Evolutionary conservation across 2,888 invertebrate species (phyloP).

Genomic region (Tribolium freemani): DNA sequence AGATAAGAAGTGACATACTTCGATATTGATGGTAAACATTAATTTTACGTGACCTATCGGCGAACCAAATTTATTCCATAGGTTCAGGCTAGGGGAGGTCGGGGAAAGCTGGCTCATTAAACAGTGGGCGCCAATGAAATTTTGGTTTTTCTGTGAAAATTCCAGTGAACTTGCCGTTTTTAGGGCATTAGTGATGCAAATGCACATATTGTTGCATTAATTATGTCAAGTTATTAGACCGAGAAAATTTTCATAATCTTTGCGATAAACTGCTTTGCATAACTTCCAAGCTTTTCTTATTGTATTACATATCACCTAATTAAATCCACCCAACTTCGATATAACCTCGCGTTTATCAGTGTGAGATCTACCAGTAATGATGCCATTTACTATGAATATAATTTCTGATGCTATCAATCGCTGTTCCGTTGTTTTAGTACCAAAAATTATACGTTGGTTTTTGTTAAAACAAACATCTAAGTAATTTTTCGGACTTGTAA

Average conservation of each 20-base stretch:
- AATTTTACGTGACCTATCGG: neutral
- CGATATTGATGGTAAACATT: neutral
- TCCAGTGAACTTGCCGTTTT: neutral
- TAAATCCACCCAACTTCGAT: slow-evolving; percentile 48
- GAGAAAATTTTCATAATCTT: slow-evolving; percentile 55
- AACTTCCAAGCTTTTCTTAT: slow-evolving; percentile 51
- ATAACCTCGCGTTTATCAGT: slow-evolving; percentile 46
- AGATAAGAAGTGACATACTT: neutral
- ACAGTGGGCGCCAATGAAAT: no score
- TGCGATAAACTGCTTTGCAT: slow-evolving; percentile 50
- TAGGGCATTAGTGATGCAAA: slow-evolving; percentile 22
- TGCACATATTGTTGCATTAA: slow-evolving; percentile 32
- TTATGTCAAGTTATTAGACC: slow-evolving; percentile 52
- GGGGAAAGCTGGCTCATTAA: no score
- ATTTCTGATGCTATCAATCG: slow-evolving; percentile 19
- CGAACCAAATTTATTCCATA: neutral
- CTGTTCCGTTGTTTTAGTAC: slow-evolving; percentile 28
- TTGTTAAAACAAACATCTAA: slow-evolving; percentile 23
- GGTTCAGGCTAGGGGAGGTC: no score
- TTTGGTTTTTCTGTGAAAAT: neutral
- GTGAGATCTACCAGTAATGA: slow-evolving; percentile 36
- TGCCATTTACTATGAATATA: slow-evolving; percentile 21
- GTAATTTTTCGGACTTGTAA: slow-evolving; percentile 1
- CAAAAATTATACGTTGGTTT: slow-evolving; percentile 26
- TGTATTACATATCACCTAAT: slow-evolving; percentile 55